Percentiles rank a stretch among this genome's conserved stretches.
phyloP scores from a whole-genome alignment of 2,888 invertebrate genomes.

The Holacanthella duospinosa region DNA sequence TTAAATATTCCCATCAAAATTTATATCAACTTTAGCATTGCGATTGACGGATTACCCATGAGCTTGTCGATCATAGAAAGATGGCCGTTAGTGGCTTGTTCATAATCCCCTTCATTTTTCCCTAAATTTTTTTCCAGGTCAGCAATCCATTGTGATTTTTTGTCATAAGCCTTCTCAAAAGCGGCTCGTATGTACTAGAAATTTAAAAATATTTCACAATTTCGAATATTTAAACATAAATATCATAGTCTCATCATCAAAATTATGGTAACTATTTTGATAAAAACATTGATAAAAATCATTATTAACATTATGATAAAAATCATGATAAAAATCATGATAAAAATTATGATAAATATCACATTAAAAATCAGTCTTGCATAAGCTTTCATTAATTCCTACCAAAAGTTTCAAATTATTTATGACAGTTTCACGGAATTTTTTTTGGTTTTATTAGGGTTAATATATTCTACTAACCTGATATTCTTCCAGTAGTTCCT shows the following conservation, averaged over 20 bases:
- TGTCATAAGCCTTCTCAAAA: conserved; percentile 33
- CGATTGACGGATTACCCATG: too few species aligned
- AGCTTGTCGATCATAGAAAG: conserved; percentile 34
- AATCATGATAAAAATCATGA: too few species aligned
- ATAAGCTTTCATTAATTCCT: too few species aligned
- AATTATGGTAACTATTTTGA: background rate
- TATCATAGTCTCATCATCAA: background rate
- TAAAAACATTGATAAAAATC: too few species aligned
- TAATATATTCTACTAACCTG: too few species aligned
- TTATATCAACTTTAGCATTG: too few species aligned
- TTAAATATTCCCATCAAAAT: too few species aligned
- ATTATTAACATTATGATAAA: too few species aligned
- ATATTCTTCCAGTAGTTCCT: conserved; percentile 34
- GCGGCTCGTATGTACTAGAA: conserved; percentile 26
- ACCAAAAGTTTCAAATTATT: background rate
- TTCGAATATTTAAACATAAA: background rate
- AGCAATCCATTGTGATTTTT: conserved; percentile 33
- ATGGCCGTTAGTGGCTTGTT: conserved; percentile 33
- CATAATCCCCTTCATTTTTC: conserved; percentile 32
- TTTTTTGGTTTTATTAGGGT: too few species aligned
- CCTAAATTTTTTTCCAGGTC: conserved; percentile 26
- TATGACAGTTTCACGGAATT: too few species aligned
- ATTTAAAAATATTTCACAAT: background rate
- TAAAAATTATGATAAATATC: too few species aligned
- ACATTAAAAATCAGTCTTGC: too few species aligned